Conservation (phyloP, 2,888 invertebrate species). For the Lagria hirta region DNA sequence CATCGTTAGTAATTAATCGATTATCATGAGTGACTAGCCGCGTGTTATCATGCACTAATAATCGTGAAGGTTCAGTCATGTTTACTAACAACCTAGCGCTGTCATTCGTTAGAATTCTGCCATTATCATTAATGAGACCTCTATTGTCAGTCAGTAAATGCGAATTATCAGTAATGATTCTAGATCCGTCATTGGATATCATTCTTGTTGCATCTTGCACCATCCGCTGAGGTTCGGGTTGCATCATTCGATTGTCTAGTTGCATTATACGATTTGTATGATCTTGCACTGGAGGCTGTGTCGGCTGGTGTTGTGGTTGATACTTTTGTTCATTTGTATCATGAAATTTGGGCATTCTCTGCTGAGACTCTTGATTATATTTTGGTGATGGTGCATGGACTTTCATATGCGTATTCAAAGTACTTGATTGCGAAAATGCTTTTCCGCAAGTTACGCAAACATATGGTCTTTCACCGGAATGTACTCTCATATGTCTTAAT, state of each 20-base stretch:
- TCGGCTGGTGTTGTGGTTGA: constrained; percentile 27
- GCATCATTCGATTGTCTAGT: constrained; percentile 43
- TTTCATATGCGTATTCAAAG: constrained; percentile 55
- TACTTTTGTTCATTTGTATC: constrained; percentile 37
- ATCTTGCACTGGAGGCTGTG: constrained; percentile 8
- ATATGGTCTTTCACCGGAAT: constrained; percentile 54
- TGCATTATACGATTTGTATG: constrained; percentile 4
- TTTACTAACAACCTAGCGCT: constrained; percentile 48
- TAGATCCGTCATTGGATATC: constrained; percentile 38
- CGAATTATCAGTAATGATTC: constrained; percentile 35
- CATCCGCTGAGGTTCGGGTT: constrained; percentile 40
- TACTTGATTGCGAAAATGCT: constrained; percentile 54
- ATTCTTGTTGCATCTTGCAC: constrained; percentile 35
- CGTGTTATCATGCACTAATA: constrained; percentile 48
- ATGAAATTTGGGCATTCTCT: constrained; percentile 39
- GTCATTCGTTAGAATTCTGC: constrained; percentile 37
- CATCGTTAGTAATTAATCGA: constrained; percentile 45
- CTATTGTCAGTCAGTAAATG: constrained; percentile 37
- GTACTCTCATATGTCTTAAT: constrained; percentile 53
- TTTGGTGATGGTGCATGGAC: constrained; percentile 48
- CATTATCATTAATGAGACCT: constrained; percentile 42
- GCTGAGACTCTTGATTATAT: constrained; percentile 43
- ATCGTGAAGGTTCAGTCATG: constrained; percentile 46
- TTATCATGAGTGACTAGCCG: constrained; percentile 46
- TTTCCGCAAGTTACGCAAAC: constrained; percentile 55